Evolutionary conservation across 2,113 vertebrate species (phyloP).

Genomic region (Takifugu flavidus): DNA sequence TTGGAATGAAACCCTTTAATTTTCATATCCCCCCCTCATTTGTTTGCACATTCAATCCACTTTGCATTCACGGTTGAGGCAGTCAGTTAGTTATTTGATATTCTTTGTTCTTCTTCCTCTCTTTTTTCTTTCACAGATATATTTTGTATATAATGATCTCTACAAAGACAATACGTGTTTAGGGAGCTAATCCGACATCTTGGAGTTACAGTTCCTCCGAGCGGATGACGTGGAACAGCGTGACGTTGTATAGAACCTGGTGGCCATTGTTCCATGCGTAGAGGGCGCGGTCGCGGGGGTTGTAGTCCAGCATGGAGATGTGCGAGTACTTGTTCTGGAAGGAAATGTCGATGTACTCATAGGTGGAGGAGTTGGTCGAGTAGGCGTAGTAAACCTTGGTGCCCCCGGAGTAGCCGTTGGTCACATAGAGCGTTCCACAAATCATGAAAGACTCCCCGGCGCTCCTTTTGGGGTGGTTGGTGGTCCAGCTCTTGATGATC

Average conservation of each 20-base stretch:
- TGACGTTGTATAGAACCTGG: slow-evolving; percentile 96
- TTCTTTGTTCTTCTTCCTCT: slow-evolving; percentile 37
- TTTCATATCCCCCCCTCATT: slow-evolving; percentile 15
- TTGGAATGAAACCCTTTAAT: slow-evolving; percentile 66
- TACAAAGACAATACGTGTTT: slow-evolving; percentile 44
- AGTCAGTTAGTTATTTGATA: slow-evolving; percentile 43
- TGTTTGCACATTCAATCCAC: slow-evolving; percentile 59
- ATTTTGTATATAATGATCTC: slow-evolving; percentile 69
- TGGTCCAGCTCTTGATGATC: slow-evolving; percentile 91
- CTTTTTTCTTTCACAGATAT: slow-evolving; percentile 52
- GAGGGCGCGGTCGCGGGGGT: slow-evolving; percentile 93
- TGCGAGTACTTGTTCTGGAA: slow-evolving; percentile 97
- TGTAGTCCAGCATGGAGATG: slow-evolving; percentile 99
- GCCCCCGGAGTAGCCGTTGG: slow-evolving; percentile 94
- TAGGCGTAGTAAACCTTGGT: slow-evolving; percentile 98
- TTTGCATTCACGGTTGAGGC: slow-evolving; percentile 49
- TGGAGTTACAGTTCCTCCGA: slow-evolving; percentile 89
- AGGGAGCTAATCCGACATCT: slow-evolving; percentile 22
- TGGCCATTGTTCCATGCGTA: slow-evolving; percentile 99
- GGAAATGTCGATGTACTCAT: slow-evolving; percentile 96
- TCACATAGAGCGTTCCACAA: slow-evolving; percentile 96
- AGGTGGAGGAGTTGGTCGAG: slow-evolving; percentile 96
- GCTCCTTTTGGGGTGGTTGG: slow-evolving; percentile 95
- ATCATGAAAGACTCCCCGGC: slow-evolving; percentile 98
- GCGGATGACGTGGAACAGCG: slow-evolving; percentile 94